Evolutionary conservation across 2,113 vertebrate genomes (phyloP).

Genomic region (Paratilapia polleni): DNA sequence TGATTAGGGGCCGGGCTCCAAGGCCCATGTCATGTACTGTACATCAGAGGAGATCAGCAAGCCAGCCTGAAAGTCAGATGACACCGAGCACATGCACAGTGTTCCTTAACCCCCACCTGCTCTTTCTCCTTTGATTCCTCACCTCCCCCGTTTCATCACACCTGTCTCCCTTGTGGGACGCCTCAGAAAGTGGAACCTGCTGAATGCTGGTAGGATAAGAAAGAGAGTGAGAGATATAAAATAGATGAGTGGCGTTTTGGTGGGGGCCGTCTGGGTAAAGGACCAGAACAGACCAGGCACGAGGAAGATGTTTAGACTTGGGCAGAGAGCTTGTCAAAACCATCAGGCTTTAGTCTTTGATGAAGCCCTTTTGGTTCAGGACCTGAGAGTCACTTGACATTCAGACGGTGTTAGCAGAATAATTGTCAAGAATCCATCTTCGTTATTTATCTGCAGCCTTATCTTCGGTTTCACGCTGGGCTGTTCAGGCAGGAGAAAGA

Average conservation of each 20-base stretch:
- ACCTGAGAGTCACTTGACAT: slow-evolving; percentile 61
- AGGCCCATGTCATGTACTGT: slow-evolving; percentile 79
- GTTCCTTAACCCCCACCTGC: background rate
- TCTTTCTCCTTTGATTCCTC: slow-evolving; percentile 17
- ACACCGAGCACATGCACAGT: slow-evolving; percentile 74
- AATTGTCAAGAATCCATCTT: slow-evolving; percentile 45
- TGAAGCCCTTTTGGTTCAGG: slow-evolving; percentile 45
- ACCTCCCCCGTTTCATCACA: slow-evolving; percentile 6
- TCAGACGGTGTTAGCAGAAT: slow-evolving; percentile 43
- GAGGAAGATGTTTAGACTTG: slow-evolving; percentile 70
- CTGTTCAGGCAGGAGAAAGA: background rate
- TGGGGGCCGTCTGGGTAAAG: slow-evolving; percentile 40
- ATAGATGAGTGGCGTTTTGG: slow-evolving; percentile 5
- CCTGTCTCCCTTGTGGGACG: background rate
- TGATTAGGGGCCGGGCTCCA: slow-evolving; percentile 71
- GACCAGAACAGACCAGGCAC: slow-evolving; percentile 54
- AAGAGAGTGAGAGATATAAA: background rate
- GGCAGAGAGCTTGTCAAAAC: slow-evolving; percentile 59
- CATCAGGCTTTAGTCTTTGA: slow-evolving; percentile 64
- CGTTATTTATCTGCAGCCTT: slow-evolving; percentile 35
- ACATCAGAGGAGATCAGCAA: slow-evolving; percentile 83
- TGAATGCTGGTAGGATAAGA: slow-evolving; percentile 22
- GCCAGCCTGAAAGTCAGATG: slow-evolving; percentile 82
- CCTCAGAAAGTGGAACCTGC: slow-evolving; percentile 24
- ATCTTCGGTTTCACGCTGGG: slow-evolving; percentile 23